phyloP scores from a whole-genome alignment of 2,797 vertebrate species.

The Cuniculus paca region DNA sequence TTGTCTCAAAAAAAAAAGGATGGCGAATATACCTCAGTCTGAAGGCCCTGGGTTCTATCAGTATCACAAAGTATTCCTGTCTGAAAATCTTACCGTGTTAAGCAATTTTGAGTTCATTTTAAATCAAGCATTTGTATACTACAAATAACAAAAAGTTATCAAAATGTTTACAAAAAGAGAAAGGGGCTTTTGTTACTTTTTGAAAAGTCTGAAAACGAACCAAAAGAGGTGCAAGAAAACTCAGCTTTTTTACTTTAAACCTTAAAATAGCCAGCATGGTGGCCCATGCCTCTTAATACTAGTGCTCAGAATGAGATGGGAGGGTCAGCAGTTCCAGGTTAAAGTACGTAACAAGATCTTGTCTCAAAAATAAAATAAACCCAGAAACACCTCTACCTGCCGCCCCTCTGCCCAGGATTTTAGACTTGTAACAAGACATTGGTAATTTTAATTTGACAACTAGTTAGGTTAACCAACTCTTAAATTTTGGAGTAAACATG shows the following conservation, averaged over 20 bases:
- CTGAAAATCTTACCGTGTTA: neutral
- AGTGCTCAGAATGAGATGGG: neutral
- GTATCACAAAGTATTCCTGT: neutral
- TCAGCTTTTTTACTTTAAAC: neutral
- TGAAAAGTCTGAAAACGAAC: neutral
- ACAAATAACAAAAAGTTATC: slow-evolving; percentile 5
- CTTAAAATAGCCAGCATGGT: neutral
- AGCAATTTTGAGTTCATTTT: neutral
- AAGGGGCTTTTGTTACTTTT: neutral
- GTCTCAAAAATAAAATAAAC: neutral
- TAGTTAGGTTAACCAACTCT: neutral
- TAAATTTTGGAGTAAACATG: slow-evolving; percentile 26
- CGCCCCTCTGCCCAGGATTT: neutral
- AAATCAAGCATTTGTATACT: slow-evolving; percentile 16
- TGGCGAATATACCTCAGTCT: neutral
- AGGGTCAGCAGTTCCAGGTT: neutral
- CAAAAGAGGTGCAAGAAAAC: no score
- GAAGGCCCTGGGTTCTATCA: neutral
- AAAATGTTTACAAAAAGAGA: neutral
- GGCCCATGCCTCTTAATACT: neutral
- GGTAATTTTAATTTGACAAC: neutral
- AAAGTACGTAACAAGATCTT: neutral
- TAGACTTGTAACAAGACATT: neutral
- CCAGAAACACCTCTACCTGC: neutral
- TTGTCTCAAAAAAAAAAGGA: neutral